Percentiles rank a stretch among this genome's conserved stretches.
These are phyloP conservation scores for Pteronotus mesoamericanus DNA, from an alignment of 2,797 vertebrate species.

Conservation along the genomic window DNA sequence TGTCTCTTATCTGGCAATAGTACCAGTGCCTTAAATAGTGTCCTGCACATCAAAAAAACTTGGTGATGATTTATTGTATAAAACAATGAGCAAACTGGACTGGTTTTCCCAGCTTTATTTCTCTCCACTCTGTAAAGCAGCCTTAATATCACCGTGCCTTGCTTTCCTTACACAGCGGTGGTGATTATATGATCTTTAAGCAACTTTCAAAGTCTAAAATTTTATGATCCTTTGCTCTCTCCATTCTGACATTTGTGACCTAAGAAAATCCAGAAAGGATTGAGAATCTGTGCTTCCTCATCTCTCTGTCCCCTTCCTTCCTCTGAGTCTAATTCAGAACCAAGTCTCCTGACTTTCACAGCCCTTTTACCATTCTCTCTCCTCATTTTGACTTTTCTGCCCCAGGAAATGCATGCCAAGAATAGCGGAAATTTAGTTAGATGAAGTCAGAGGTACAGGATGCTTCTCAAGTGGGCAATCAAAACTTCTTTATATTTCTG, in stretches of 20 bases:
- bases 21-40: not conserved
- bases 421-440: not conserved
- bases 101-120: not conserved
- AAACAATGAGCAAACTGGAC: not conserved
- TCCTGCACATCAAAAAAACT: not conserved
- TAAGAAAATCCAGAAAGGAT: not conserved
- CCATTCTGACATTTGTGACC: not conserved
- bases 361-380: not conserved
- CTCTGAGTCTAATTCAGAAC: not conserved
- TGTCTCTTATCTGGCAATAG: not conserved
- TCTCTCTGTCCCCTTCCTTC: not conserved
- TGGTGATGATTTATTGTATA: not conserved
- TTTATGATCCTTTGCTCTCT: not conserved
- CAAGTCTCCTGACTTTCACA: not conserved
- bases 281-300: not conserved
- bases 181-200: not conserved
- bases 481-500: not conserved
- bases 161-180: not conserved
- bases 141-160: not conserved
- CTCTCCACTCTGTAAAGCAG: not conserved
- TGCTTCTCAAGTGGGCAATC: not conserved
- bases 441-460: not conserved
- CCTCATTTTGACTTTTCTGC: not conserved
- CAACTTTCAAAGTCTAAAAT: not conserved
- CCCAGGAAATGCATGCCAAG: not conserved